Conservation (phyloP, 1,140 invertebrate species). For the Aphaenogaster ashmeadi region DNA sequence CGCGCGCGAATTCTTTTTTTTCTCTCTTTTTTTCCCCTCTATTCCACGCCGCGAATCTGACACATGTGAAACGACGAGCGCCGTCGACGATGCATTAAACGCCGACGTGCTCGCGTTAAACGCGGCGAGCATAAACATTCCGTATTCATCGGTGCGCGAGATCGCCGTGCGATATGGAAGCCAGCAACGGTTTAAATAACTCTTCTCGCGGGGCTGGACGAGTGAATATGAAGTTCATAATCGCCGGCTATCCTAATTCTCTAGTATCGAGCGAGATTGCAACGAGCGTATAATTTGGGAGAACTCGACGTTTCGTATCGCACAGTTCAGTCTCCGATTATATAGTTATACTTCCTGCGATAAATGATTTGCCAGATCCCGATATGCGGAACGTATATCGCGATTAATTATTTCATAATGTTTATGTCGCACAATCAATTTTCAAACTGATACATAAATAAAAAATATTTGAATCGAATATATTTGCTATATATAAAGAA, state of each 20-base stretch:
- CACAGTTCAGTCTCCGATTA: not conserved
- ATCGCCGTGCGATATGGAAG: slow-evolving; percentile 29
- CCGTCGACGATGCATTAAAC: slow-evolving; percentile 34
- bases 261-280: not conserved
- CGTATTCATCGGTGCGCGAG: slow-evolving; percentile 36
- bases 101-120: slow-evolving; percentile 43
- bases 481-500: not conserved
- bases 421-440: not conserved
- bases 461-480: not conserved
- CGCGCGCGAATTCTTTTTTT: not conserved
- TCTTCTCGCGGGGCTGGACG: not conserved
- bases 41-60: slow-evolving; percentile 41
- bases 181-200: slow-evolving; percentile 43
- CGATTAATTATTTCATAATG: not conserved
- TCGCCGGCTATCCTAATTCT: slow-evolving; percentile 8
- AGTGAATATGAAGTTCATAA: slow-evolving; percentile 39
- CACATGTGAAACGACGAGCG: slow-evolving; percentile 32
- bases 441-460: not conserved
- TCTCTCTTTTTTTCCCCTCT: not conserved
- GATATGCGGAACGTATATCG: not conserved
- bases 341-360: not conserved
- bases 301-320: not conserved
- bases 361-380: not conserved
- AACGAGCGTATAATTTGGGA: not conserved
- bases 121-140: slow-evolving; percentile 36